Evolutionary conservation across 2,113 vertebrate genomes (phyloP), one percentile per base, ranked within the genome.

Genomic region (Galbula dea): DNA sequence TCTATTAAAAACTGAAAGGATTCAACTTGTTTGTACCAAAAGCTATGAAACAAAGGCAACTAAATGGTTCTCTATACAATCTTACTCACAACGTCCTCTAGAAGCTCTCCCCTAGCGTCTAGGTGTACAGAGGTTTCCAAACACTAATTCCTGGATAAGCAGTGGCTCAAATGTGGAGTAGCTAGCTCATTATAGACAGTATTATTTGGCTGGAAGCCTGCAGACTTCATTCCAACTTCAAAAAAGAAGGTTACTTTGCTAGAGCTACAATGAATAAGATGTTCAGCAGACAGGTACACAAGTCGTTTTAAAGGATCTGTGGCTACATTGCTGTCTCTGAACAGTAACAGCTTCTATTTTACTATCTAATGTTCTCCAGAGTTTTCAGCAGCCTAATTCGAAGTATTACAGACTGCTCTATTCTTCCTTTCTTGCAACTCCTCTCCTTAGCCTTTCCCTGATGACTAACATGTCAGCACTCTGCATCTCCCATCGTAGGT

Each of bases 11-110:
- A 74, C 23, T n/a, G 73, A 90, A 91, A 93, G 39, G 62, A 58
- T 88, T 77, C 72, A 68, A 82, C 54, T 49, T 54, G 22, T 54
- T 91, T 89, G 83, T 82, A 88, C 62, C 51, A 92, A 93, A 94
- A 90, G 66, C 88, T 67, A 29, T 39, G 62, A 84, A 90, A 95
- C 81, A 94, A 95, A 96, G 59, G 62, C 63, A 82, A 84, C 54
- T 86, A 41, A 94, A 86, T 4, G 4, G 54, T 90, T 71, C 46
- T 89, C 94, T 89, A 58, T 37, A 66, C 46, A 90, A 58, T 67
- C 71, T 32, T n/a, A 55, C 48, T 81, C 57, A 72, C 73, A 82
- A 77, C 9, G 43, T 68, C 65, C 62, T 69, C 78, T 55, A 61
- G 63, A 72, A 81, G 66, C 81, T 52, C 46, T 58, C 66, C 62